Percentiles rank a stretch among this genome's conserved stretches.
phyloP scores from a whole-genome alignment of 1,140 invertebrate genomes.

The Cherax destructor region DNA sequence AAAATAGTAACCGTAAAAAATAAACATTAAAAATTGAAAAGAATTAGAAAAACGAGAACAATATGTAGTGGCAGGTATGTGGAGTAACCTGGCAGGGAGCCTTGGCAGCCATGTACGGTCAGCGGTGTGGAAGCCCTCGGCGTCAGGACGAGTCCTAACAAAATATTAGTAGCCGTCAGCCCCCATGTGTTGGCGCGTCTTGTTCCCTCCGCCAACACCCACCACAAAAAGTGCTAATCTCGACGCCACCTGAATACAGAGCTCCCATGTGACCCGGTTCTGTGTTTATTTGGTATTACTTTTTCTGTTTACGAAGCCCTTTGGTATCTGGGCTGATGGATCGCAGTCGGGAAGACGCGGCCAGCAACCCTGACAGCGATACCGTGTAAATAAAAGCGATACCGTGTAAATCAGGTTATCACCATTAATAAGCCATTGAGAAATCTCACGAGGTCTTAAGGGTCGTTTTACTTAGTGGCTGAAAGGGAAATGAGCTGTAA shows the following conservation, averaged over 20 bases:
- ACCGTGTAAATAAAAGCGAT: no score
- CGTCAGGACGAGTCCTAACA: neutral
- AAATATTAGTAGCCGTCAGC: neutral
- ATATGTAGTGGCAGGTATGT: no score
- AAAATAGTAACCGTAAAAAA: no score
- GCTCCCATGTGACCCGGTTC: neutral
- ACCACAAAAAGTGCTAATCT: neutral
- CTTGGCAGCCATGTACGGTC: neutral
- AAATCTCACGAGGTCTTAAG: neutral
- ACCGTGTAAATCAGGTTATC: neutral
- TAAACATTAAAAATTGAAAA: no score
- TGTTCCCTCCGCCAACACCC: neutral
- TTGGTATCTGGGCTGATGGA: neutral
- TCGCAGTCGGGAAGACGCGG: neutral
- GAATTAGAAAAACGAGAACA: no score
- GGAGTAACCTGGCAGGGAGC: no score
- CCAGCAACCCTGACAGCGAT: neutral
- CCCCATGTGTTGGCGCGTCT: neutral
- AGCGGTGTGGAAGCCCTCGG: neutral
- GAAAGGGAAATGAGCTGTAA: neutral
- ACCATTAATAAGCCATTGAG: neutral
- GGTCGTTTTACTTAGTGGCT: neutral
- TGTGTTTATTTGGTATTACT: neutral
- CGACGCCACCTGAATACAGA: neutral
- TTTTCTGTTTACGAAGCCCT: neutral